These are phyloP conservation scores for Cnemophilus loriae DNA, from an alignment of 2,113 vertebrate genomes.

Conservation along the genomic window DNA sequence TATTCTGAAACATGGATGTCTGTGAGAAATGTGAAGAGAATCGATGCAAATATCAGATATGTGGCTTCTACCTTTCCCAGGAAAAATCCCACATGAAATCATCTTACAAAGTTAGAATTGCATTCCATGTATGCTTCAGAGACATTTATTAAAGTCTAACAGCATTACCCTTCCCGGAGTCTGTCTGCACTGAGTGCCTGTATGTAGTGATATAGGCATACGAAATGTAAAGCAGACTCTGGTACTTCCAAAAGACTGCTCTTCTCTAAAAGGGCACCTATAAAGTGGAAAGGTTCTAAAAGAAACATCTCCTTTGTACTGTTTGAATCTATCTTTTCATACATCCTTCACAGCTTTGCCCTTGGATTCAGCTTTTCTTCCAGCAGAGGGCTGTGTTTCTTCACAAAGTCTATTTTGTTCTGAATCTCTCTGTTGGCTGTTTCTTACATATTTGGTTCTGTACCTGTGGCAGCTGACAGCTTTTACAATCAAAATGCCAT, in stretches of 20 bases:
- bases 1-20: not conserved
- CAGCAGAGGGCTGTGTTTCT: conserved; percentile 73
- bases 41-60: not conserved
- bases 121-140: not conserved
- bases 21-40: not conserved
- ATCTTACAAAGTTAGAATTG: not conserved
- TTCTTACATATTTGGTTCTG: conserved; percentile 54
- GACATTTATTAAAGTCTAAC: not conserved
- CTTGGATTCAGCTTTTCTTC: conserved; percentile 73
- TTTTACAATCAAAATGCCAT: conserved; percentile 69
- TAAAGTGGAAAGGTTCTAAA: not conserved
- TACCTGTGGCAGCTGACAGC: conserved; percentile 30
- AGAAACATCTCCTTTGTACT: not conserved
- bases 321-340: conserved; percentile 65
- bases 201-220: accelerated
- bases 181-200: too few relatives aligned
- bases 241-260: not conserved
- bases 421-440: conserved; percentile 58
- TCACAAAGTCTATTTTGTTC: conserved; percentile 72
- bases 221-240: not conserved
- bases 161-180: not conserved
- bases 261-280: not conserved
- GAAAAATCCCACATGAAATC: not conserved
- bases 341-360: conserved; percentile 21
- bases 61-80: not conserved